Evolutionary conservation across 2,797 vertebrate genomes (phyloP), one percentile per base, ranked within the genome.

Genomic region (Chrysocyon brachyurus): DNA sequence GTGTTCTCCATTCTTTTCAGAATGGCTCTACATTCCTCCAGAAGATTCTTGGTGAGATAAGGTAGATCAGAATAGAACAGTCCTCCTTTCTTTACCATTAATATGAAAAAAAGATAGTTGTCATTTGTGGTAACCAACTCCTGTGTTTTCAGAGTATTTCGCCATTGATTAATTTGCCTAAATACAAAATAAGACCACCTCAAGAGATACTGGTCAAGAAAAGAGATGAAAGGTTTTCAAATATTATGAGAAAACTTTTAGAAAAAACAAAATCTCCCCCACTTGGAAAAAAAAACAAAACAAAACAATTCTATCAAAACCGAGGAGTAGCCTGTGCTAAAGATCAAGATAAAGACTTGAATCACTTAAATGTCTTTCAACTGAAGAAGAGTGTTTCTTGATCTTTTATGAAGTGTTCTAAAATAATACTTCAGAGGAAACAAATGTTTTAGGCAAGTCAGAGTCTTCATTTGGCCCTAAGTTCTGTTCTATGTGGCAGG

Each of bases 381-480:
- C 6, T 54, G 14, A 70, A 83, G 24, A 78, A 87, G 40, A 92
- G 21, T 24, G 21, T 68, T 63, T 72, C 21, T 36, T 52, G 82
- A 59, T 14, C 5, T 63, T 70, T 87, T 70, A 81, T 79, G 22
- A 87, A 87, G 21, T 87, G 9, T 28, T 91, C 40, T 85, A 77
- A 91, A 95, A 70, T 77, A 94, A 90, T 72, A 24, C 24, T 94
- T 85, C 70, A 28, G 54, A 66, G 16, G 54, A 85, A 85, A 68
- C 3, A 21, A 81, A 90, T 54, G 11, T 81, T 79, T 90, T 59
- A 22, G 46, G 28, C 22, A 87, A 17, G 14, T 64, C 40, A 28
- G 17, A 59, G 19, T 86, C 94, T 92, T 92, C 16, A 22, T 28
- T 72, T 49, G 59, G 7, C 3, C 82, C 21, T 61, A 14, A 83